A percentile compares a stretch with the other conserved stretches of the same genome.
phyloP scores from a whole-genome alignment of 2,797 vertebrate species.

The Erpetoichthys calabaricus region DNA sequence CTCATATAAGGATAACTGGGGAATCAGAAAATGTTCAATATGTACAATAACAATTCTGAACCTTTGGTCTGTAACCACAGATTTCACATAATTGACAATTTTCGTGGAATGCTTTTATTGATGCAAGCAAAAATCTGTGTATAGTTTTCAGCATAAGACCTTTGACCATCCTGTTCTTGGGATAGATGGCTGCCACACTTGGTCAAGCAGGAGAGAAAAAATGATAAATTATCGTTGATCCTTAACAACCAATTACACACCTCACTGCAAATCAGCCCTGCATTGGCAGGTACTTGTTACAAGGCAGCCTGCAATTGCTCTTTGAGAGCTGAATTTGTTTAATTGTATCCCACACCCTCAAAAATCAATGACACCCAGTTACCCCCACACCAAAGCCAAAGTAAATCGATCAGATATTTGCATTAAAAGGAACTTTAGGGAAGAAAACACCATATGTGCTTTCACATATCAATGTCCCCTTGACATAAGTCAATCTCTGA shows the following conservation, averaged over 20 bases:
- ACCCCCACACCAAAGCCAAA: no score
- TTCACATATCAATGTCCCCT: no score
- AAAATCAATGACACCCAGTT: slow-evolving; percentile 3
- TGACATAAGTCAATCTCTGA: no score
- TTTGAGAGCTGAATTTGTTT: slow-evolving; percentile 6
- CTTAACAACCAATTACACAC: slow-evolving; percentile 14
- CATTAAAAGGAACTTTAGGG: no score
- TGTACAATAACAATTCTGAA: no score
- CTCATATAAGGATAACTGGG: no score
- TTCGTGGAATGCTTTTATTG: no score
- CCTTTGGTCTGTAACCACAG: no score
- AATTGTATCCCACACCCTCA: background rate
- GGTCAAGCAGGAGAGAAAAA: background rate
- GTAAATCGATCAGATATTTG: background rate
- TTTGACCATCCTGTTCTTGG: background rate
- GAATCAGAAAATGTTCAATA: no score
- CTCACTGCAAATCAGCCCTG: slow-evolving; percentile 4
- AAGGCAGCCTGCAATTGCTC: background rate
- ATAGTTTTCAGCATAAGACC: slow-evolving; percentile 16
- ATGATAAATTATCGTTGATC: slow-evolving; percentile 14
- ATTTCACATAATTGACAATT: no score
- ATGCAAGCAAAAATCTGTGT: no score
- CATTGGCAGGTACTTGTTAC: slow-evolving; percentile 8
- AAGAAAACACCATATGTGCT: no score
- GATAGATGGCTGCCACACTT: slow-evolving; percentile 2